Conservation (phyloP, 2,797 vertebrate genomes). For the Intellagama lesueurii region DNA sequence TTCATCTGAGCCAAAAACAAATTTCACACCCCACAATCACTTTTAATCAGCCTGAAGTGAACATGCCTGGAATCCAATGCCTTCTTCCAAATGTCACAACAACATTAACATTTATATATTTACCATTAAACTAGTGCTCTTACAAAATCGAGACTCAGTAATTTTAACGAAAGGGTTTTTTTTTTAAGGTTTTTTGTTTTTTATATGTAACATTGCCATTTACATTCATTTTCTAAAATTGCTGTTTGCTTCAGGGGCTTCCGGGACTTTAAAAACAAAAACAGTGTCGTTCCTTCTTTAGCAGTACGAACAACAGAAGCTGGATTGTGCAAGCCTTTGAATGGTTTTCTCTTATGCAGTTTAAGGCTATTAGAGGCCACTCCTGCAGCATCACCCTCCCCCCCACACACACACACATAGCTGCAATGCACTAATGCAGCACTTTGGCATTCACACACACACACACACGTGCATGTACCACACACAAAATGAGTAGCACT, state of each 20-base stretch:
- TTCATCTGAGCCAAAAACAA: slow-evolving; percentile 77
- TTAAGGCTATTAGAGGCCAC: background rate
- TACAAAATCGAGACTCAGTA: slow-evolving; percentile 64
- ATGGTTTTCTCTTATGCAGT: slow-evolving; percentile 27
- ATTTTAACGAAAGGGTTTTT: slow-evolving; percentile 40
- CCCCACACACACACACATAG: background rate
- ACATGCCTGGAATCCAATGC: slow-evolving; percentile 73
- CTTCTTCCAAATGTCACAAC: slow-evolving; percentile 80
- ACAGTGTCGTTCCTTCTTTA: slow-evolving; percentile 39
- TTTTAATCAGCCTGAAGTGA: slow-evolving; percentile 78
- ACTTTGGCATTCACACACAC: background rate
- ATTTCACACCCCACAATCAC: slow-evolving; percentile 78
- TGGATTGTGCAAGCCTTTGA: background rate
- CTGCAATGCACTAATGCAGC: background rate
- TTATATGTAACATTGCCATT: slow-evolving; percentile 31
- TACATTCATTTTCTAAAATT: slow-evolving; percentile 65
- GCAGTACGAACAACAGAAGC: slow-evolving; percentile 46
- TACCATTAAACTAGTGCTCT: slow-evolving; percentile 74
- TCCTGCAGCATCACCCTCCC: background rate
- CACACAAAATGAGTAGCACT: too few species aligned
- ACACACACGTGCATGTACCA: background rate
- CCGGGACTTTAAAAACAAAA: slow-evolving; percentile 28
- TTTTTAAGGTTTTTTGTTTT: slow-evolving; percentile 36
- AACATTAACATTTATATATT: slow-evolving; percentile 80
- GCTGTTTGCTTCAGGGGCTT: slow-evolving; percentile 53